A percentile compares a stretch with the other conserved stretches of the same genome.
Evolutionary conservation across 2,113 vertebrate genomes (phyloP).

Genomic region (Hippotragus niger): DNA sequence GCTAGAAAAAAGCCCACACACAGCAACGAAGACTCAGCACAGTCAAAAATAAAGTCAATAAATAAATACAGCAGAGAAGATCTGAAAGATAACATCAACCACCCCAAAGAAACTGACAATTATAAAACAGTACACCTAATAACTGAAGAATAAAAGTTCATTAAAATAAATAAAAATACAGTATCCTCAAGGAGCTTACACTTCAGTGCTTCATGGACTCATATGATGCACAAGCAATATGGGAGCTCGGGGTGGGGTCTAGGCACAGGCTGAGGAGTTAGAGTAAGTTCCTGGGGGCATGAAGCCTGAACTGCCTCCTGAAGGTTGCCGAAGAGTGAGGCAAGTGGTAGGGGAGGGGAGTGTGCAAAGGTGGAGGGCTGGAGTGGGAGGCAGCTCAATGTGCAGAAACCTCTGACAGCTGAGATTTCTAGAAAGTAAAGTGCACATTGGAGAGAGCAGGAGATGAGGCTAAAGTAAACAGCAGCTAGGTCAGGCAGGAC

Average conservation of each 20-base stretch:
- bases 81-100: neutral
- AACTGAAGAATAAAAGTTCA: neutral
- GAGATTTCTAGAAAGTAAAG: neutral
- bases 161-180: neutral
- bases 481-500: neutral
- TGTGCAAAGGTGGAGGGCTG: neutral
- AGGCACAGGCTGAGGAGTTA: neutral
- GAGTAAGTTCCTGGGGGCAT: neutral
- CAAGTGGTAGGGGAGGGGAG: neutral
- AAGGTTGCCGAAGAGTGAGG: neutral
- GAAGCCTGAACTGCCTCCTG: neutral
- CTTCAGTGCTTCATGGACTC: neutral
- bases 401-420: neutral
- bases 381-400: neutral
- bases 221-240: too few relatives aligned
- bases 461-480: neutral
- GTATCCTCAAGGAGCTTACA: neutral
- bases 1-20: neutral
- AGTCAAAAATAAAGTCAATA: neutral
- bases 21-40: neutral
- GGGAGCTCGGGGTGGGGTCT: neutral
- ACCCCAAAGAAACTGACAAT: neutral
- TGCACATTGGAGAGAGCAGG: neutral
- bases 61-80: neutral
- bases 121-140: neutral